Percentiles rank a stretch among this genome's conserved stretches.
Evolutionary conservation across 2,113 vertebrate species (phyloP).

Genomic region (Eretmochelys imbricata): DNA sequence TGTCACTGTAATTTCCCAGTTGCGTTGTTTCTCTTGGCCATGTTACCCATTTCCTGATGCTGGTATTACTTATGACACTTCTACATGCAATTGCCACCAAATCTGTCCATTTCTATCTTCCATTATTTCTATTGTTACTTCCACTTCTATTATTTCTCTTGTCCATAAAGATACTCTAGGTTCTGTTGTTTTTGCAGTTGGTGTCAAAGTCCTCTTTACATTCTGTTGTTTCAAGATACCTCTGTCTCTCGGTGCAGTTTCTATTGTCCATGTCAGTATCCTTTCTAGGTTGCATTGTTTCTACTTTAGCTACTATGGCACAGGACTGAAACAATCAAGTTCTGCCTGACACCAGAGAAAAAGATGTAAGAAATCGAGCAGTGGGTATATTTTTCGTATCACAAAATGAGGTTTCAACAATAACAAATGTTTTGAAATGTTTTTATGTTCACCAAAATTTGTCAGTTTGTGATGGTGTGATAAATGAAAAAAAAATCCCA

Average conservation of each 20-base stretch:
- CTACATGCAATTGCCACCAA: conserved; percentile 67
- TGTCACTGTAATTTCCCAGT: conserved; percentile 65
- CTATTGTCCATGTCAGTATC: neutral
- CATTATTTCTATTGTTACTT: conserved; percentile 71
- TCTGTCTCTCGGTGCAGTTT: neutral
- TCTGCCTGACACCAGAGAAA: conserved; percentile 25
- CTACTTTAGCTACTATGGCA: neutral
- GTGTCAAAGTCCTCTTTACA: neutral
- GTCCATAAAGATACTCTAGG: neutral
- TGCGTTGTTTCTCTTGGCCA: conserved; percentile 51
- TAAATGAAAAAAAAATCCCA: neutral
- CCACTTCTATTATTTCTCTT: neutral
- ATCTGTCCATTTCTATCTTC: conserved; percentile 60
- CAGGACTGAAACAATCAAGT: neutral
- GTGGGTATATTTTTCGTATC: neutral
- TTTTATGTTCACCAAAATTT: neutral
- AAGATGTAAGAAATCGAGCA: neutral
- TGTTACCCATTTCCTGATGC: conserved; percentile 61
- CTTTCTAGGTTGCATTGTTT: neutral
- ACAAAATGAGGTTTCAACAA: neutral
- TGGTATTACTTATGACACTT: conserved; percentile 62
- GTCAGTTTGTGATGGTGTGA: neutral
- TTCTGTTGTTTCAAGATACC: neutral
- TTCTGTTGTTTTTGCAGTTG: neutral
- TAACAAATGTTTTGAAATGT: neutral